Evolutionary conservation across 2,113 vertebrate species (phyloP).

Genomic region (Chelonoidis abingdonii): DNA sequence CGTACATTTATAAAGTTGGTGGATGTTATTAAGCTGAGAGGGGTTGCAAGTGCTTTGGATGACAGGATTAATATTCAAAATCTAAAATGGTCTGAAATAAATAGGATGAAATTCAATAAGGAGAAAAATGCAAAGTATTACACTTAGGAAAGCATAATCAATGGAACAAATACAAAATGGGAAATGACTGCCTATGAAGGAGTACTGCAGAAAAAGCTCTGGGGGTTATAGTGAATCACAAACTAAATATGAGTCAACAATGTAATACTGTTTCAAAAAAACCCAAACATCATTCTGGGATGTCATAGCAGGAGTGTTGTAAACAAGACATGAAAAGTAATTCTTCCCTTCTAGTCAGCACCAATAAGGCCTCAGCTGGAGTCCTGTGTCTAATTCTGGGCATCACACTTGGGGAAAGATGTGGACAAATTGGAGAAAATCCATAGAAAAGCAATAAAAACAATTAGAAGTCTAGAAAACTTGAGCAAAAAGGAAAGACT

Average conservation of each 20-base stretch:
- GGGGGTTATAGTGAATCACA: neutral
- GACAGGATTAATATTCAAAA: neutral
- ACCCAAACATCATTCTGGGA: neutral
- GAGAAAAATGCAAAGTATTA: neutral
- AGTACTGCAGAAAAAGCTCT: neutral
- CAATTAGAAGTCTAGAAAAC: neutral
- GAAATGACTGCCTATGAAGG: neutral
- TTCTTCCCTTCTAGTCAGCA: no score
- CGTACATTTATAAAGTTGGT: neutral
- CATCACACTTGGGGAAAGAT: no score
- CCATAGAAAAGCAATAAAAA: no score
- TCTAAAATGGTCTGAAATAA: neutral
- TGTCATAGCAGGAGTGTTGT: neutral
- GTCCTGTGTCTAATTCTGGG: no score
- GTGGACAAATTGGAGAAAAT: no score
- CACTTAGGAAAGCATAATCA: neutral
- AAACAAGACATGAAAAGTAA: neutral
- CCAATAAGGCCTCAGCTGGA: no score
- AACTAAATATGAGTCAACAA: neutral
- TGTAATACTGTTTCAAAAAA: neutral
- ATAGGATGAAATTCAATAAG: neutral
- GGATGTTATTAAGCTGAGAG: neutral
- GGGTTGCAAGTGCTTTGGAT: neutral
- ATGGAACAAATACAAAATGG: neutral
- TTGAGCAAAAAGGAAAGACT: neutral